A percentile compares a stretch with the other conserved stretches of the same genome.
Evolutionary conservation across 2,888 invertebrate species (phyloP).

Genomic region (Tromatobia lineatoria): DNA sequence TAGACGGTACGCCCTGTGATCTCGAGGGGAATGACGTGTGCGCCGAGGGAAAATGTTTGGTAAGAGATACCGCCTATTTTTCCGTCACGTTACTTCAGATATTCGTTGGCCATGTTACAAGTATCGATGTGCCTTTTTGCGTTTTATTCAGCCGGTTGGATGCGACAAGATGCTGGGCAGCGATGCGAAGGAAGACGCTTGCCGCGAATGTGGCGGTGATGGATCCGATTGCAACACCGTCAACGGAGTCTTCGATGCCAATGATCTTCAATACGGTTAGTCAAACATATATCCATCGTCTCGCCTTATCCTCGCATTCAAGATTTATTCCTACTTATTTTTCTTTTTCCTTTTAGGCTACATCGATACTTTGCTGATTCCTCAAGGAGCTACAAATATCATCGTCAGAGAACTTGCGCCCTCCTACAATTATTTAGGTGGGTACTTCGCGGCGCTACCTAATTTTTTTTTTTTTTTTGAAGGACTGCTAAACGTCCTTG

Average conservation of each 20-base stretch:
- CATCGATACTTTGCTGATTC: slow-evolving; percentile 96
- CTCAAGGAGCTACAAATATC: slow-evolving; percentile 97
- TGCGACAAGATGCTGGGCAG: slow-evolving; percentile 98
- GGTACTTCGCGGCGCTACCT: slow-evolving; percentile 71
- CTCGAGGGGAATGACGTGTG: slow-evolving; percentile 96
- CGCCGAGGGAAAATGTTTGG: slow-evolving; percentile 97
- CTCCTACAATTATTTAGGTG: slow-evolving; percentile 96
- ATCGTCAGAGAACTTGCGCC: slow-evolving; percentile 91
- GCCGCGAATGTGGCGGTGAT: slow-evolving; percentile 96
- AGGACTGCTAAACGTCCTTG: not conserved
- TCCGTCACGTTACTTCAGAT: slow-evolving; percentile 2
- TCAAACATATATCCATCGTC: slow-evolving; percentile 30
- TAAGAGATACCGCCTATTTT: slow-evolving; percentile 84
- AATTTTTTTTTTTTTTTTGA: not conserved
- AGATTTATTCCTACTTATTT: slow-evolving; percentile 11
- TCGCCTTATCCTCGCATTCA: not conserved
- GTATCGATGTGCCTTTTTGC: slow-evolving; percentile 29
- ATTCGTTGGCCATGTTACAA: not conserved
- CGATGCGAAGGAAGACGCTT: slow-evolving; percentile 94
- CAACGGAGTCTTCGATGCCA: slow-evolving; percentile 89
- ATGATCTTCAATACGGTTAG: slow-evolving; percentile 91
- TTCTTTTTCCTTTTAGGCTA: slow-evolving; percentile 89
- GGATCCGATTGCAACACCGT: slow-evolving; percentile 95
- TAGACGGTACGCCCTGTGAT: slow-evolving; percentile 94
- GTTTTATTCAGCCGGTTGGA: slow-evolving; percentile 91